A percentile compares a stretch with the other conserved stretches of the same genome.
Conservation (phyloP, 2,888 invertebrate genomes). For the Erebia ligea region DNA sequence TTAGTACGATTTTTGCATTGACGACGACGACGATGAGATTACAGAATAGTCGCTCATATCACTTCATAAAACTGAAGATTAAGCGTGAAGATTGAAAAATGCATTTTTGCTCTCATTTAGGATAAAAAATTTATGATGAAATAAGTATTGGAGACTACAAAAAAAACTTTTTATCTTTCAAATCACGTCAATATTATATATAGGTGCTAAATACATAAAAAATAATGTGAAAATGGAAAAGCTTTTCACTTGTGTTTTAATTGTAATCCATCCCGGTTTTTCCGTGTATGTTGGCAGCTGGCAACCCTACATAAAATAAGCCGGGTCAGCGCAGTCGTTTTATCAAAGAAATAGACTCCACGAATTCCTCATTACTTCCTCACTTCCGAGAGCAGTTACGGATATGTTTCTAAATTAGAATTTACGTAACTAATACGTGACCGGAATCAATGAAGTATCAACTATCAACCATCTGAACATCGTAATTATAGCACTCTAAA, state of each 20-base stretch:
- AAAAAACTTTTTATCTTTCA: too few relatives aligned
- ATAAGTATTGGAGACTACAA: too few relatives aligned
- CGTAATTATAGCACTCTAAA: background rate
- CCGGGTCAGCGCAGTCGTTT: slow-evolving; percentile 30
- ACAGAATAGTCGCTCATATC: background rate
- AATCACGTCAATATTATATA: too few relatives aligned
- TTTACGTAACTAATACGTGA: slow-evolving; percentile 33
- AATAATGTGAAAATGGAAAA: background rate
- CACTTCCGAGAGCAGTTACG: slow-evolving; percentile 29
- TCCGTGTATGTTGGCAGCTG: background rate
- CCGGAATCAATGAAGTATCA: slow-evolving; percentile 19
- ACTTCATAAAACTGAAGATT: background rate
- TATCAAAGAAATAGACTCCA: slow-evolving; percentile 32
- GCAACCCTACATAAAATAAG: slow-evolving; percentile 6
- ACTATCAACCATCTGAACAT: background rate
- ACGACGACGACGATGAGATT: background rate
- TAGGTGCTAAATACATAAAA: background rate
- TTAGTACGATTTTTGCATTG: slow-evolving; percentile 8
- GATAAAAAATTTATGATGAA: background rate
- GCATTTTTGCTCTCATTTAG: background rate
- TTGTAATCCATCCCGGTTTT: background rate
- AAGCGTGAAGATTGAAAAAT: too few relatives aligned
- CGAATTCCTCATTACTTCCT: slow-evolving; percentile 31
- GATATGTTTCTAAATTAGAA: slow-evolving; percentile 30
- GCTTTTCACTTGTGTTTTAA: too few relatives aligned